Evolutionary conservation across 2,113 vertebrate species (phyloP), one percentile per base, ranked within the genome.

Genomic region (Pelobates fuscus): DNA sequence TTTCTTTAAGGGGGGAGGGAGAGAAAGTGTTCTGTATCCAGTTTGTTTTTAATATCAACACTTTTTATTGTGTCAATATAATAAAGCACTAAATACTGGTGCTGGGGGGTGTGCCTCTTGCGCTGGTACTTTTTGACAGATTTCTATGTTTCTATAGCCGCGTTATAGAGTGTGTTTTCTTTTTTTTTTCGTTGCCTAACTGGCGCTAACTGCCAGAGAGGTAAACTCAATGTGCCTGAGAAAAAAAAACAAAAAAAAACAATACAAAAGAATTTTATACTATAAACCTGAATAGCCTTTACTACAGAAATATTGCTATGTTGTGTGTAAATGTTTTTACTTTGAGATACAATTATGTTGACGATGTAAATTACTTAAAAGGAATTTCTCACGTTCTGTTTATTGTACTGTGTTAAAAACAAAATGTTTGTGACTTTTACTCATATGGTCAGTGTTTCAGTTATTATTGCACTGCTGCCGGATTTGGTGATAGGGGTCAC

Each of bases 391-490:
- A 84, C 88, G 87, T 92, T 90, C 87, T 94, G 94, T 92, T 93
- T 87, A 86, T 86, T 94, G 93, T 92, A 94, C 84, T 84, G 86
- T 94, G 93, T 94, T 89, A 88, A 88, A 89, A 85, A 69, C 32
- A 18, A 59, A 26, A 61, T 18, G 44, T 49, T 17, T 91, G 94
- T 96, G 94, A 91, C 79, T 87, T n/a, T 96, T 94, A 91, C 92
- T 93, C 89, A 89, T 94, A 90, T 91, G 87, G 89, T 89, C 90
- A 89, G 91, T 93, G 92, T 89, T 92, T 90, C 90, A 89, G 90
- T 91, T 92, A 91, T 93, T 94, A 88, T 92, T 93, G 92, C 94
- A 93, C 90, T 94, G 89, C 94, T 94, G 94, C 94, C 93, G 93
- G 91, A 91, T 88, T 89, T 83, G 90, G 91, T 85, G 87, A 88